phyloP scores from a whole-genome alignment of 2,888 invertebrate genomes.

The Coronaproctus castanopsis region DNA sequence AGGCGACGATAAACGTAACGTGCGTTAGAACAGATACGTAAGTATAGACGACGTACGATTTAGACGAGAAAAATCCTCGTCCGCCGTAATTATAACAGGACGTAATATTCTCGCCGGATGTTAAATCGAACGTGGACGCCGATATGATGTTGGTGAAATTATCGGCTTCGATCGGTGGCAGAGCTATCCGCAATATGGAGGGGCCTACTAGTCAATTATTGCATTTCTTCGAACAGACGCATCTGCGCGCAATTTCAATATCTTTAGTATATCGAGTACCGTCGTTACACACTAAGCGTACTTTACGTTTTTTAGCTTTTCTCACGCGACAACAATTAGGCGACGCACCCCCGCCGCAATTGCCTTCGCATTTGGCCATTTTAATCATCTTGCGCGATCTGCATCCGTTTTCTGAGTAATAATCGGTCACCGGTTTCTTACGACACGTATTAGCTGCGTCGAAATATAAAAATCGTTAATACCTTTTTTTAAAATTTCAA shows the following conservation, averaged over 20 bases:
- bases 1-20: conserved; percentile 22
- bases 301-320: conserved; percentile 83
- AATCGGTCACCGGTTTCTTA: conserved; percentile 76
- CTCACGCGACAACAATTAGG: conserved; percentile 68
- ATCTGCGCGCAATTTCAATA: conserved; percentile 88
- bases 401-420: conserved; percentile 77
- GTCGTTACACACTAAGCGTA: conserved; percentile 76
- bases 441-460: conserved; percentile 54
- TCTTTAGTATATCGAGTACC: conserved; percentile 87
- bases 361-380: conserved; percentile 63
- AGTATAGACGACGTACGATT: conserved; percentile 22
- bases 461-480: no score
- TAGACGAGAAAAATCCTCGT: conserved; percentile 11
- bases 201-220: conserved; percentile 32
- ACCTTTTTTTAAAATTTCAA: no score
- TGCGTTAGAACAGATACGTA: conserved; percentile 22
- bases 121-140: conserved; percentile 11
- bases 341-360: conserved; percentile 41
- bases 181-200: conserved; percentile 13
- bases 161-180: conserved; percentile 2
- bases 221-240: conserved; percentile 85
- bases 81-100: no score
- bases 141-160: conserved; percentile 14
- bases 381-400: conserved; percentile 76
- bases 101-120: no score